Evolutionary conservation across 2,888 invertebrate species (phyloP).

Genomic region (Cenopis cana): DNA sequence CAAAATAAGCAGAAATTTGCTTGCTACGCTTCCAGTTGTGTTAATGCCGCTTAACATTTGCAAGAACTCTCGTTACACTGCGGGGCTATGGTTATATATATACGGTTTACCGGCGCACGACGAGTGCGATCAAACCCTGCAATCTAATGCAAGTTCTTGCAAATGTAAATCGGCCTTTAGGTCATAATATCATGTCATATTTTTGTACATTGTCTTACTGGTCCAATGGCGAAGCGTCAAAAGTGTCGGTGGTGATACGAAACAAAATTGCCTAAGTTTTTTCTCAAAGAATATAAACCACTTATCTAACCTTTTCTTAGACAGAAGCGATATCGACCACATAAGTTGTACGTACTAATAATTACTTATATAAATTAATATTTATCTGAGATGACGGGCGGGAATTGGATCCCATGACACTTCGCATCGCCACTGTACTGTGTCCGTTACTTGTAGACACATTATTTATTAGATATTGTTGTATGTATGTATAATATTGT

Average conservation of each 20-base stretch:
- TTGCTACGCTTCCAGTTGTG: conserved; percentile 37
- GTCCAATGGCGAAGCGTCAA: not conserved
- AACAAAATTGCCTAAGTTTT: not conserved
- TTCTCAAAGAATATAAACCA: not conserved
- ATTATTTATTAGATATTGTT: not conserved
- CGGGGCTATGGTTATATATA: too few relatives aligned
- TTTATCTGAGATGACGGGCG: not conserved
- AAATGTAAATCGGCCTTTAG: not conserved
- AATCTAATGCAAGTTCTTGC: too few relatives aligned
- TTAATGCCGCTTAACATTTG: not conserved
- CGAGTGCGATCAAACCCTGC: too few relatives aligned
- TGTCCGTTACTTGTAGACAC: not conserved
- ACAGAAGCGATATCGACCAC: not conserved
- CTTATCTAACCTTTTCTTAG: not conserved
- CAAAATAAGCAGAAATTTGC: not conserved
- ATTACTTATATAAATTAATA: too few relatives aligned
- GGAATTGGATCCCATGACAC: not conserved
- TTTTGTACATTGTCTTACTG: conserved; percentile 15
- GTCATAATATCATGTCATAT: not conserved
- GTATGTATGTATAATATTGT: not conserved
- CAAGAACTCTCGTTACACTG: too few relatives aligned
- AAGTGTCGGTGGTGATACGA: not conserved
- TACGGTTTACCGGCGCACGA: too few relatives aligned
- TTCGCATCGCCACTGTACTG: not conserved
- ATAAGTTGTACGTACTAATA: too few relatives aligned